A percentile compares a stretch with the other conserved stretches of the same genome.
These are phyloP conservation scores for Rhysida immarginata DNA, from an alignment of 1,140 invertebrate genomes.

Conservation along the genomic window DNA sequence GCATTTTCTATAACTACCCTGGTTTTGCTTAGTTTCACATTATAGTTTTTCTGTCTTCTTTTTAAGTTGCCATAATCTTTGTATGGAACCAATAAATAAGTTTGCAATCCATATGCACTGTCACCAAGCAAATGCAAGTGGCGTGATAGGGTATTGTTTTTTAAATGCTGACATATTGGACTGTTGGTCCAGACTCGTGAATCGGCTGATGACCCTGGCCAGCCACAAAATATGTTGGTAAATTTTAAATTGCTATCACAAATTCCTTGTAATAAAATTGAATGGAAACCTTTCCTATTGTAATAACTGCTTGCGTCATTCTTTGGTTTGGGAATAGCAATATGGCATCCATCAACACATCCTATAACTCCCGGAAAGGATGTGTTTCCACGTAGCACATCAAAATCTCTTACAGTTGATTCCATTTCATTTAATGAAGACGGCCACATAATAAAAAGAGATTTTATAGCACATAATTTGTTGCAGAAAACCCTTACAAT, in stretches of 20 bases:
- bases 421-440: too few relatives aligned
- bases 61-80: conserved; percentile 23
- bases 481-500: background rate
- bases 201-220: conserved; percentile 12
- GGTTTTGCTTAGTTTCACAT: conserved; percentile 17
- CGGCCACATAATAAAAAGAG: background rate
- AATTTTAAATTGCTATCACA: conserved; percentile 10
- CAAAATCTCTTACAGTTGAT: background rate
- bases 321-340: background rate
- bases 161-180: conserved; percentile 3
- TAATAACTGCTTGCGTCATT: background rate
- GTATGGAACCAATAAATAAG: conserved; percentile 23
- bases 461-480: background rate
- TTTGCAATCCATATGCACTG: conserved; percentile 23
- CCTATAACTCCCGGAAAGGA: background rate
- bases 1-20: conserved; percentile 24
- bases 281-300: conserved; percentile 3
- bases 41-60: conserved; percentile 20
- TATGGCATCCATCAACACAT: conserved; percentile 1
- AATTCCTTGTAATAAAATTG: conserved; percentile 10
- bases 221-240: conserved; percentile 11
- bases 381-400: background rate
- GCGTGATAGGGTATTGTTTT: background rate
- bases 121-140: conserved; percentile 24
- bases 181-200: conserved; percentile 10